phyloP scores from a whole-genome alignment of 2,888 invertebrate species.

The Merodon equestris region DNA sequence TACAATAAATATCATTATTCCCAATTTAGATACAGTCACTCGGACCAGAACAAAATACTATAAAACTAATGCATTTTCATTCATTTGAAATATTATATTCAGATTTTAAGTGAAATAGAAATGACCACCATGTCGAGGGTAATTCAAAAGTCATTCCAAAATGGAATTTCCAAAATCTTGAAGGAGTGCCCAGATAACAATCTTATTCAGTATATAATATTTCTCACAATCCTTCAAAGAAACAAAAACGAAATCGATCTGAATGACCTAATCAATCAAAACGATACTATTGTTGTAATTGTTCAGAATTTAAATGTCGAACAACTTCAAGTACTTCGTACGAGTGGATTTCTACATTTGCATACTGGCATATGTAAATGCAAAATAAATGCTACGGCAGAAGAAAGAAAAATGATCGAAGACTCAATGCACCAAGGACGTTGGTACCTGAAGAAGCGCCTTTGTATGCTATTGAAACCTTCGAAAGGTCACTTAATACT shows the following conservation, averaged over 20 bases:
- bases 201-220: slow-evolving; percentile 14
- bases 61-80: neutral
- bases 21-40: too few species aligned
- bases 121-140: slow-evolving; percentile 25
- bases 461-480: slow-evolving; percentile 35
- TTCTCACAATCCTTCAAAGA: neutral
- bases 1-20: too few species aligned
- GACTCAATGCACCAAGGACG: slow-evolving; percentile 53
- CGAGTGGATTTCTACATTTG: slow-evolving; percentile 31
- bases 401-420: slow-evolving; percentile 24
- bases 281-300: slow-evolving; percentile 61
- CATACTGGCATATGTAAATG: slow-evolving; percentile 35
- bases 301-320: slow-evolving; percentile 31
- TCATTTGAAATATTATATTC: neutral
- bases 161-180: slow-evolving; percentile 6
- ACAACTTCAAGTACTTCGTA: slow-evolving; percentile 6
- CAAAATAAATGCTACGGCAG: slow-evolving; percentile 21
- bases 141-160: slow-evolving; percentile 20
- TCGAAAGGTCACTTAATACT: slow-evolving; percentile 65
- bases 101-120: neutral
- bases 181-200: slow-evolving; percentile 30
- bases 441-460: slow-evolving; percentile 38
- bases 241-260: slow-evolving; percentile 54
- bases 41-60: slow-evolving; percentile 1
- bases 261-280: slow-evolving; percentile 65